phyloP scores from a whole-genome alignment of 2,888 invertebrate genomes.

The Galerucella nymphaeae region DNA sequence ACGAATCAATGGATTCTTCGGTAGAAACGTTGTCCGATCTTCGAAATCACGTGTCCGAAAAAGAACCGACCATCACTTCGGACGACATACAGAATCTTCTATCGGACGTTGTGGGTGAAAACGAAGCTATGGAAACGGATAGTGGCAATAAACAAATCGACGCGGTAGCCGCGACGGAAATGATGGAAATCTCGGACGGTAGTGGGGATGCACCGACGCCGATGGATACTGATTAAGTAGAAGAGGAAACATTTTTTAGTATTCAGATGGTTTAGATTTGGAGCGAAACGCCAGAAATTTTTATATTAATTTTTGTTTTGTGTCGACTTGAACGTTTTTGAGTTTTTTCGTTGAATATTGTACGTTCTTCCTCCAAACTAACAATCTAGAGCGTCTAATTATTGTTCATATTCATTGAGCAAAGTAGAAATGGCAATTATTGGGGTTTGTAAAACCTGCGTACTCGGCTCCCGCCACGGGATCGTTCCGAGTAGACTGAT shows the following conservation, averaged over 20 bases:
- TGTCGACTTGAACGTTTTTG: too few species aligned
- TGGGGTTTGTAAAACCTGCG: slow-evolving; percentile 11
- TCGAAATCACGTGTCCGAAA: slow-evolving; percentile 26
- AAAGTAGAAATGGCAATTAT: not conserved
- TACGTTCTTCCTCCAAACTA: not conserved
- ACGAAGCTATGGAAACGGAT: slow-evolving; percentile 31
- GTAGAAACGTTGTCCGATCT: not conserved
- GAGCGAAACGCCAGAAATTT: too few species aligned
- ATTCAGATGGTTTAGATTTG: not conserved
- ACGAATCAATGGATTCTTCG: slow-evolving; percentile 5
- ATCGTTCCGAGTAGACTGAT: slow-evolving; percentile 11
- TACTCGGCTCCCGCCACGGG: not conserved
- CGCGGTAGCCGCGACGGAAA: slow-evolving; percentile 18
- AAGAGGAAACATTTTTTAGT: not conserved
- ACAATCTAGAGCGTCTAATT: not conserved
- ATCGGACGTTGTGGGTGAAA: slow-evolving; percentile 38
- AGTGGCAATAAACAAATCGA: slow-evolving; percentile 15
- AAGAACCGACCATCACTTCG: slow-evolving; percentile 38
- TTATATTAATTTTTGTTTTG: too few species aligned
- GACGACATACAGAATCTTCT: slow-evolving; percentile 44
- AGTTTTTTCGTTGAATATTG: too few species aligned
- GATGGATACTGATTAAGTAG: slow-evolving; percentile 42
- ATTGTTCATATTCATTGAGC: not conserved
- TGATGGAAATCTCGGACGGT: slow-evolving; percentile 31
- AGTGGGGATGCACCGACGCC: slow-evolving; percentile 30